Base-by-base conservation (phyloP, 2,113 vertebrate genomes). In the Plecturocebus donacophilus region DNA sequence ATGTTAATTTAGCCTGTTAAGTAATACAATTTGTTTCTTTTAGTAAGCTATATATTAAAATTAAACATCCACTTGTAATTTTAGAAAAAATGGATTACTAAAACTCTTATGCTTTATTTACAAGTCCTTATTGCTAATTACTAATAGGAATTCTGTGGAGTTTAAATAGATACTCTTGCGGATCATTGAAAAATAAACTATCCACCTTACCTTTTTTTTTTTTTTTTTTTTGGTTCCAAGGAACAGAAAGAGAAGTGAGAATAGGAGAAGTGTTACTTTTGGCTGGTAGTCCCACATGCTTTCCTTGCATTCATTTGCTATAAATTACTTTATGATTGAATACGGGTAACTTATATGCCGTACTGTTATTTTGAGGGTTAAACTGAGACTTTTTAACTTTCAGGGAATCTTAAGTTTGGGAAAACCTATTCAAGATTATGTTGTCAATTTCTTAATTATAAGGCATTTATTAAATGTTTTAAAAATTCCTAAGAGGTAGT, bases 1-100 rank as follows among this genome's bases (percentile, higher is more conserved):
- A 80, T 96, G 38, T 92, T 95, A 88, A 81, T 89, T 81, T 83
- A 38, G 45, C 79, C 35, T 97, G 1, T 82, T 80, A 81, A 92
- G 68, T 93, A 94, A 20, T 77, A 77, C 1, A 71, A 5, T 87
- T 94, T 94, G 6, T 87, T 85, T 5, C n/a, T 96, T 95, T 85
- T 87, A 70, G 23, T 90, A 45, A 81, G 13, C 75, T 95, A 64
- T 64, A 64, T 64, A 30, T 85, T 96, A 83, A 92, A 89, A 75
- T 93, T 85, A 89, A 92, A 40, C 23, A 83, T 71, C 17, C 3
- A 30, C 14, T 88, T 90, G 56, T 71, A 80, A 49, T 94, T 95
- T 94, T 38, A 64, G 70, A 96, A 80, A 70, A 75, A 90, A 82
- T 94, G 12, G n/a, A 56, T 97, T 66, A 75, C 8, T 71, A 25